Evolutionary conservation across 2,888 invertebrate species (phyloP), one percentile per base, ranked within the genome.

Genomic region (Steinernema hermaphroditum): DNA sequence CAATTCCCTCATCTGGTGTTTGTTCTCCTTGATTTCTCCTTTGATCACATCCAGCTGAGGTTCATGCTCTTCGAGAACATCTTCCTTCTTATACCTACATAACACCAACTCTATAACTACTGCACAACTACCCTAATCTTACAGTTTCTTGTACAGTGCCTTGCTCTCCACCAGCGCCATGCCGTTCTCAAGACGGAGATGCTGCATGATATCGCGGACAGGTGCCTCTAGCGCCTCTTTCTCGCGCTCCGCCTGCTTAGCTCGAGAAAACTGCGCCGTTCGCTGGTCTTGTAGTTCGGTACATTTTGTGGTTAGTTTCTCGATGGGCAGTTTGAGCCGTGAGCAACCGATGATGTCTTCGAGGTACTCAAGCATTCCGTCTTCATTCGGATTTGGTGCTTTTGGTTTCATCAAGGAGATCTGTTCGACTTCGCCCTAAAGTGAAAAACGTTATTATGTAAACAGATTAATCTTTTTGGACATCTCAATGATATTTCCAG

Each of bases 401-500:
- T 95, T 98, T 0, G 96, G 93, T 87, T 96, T 97, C 97, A 98
- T 97, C 92, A 97, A 91, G 0, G 98, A 92, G 82, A 98, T 98
- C 87, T 96, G 95, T 89, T 99, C 98, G 0, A 99, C 97, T 90
- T 98, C 98, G 57, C 98, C 98, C 93, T 96, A 43, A 8, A 70
- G 27, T 8, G 41, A 78, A 68, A 69, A 49, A 74, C 14, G 49
- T 1, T 19, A 46, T 24, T 8, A 27, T 41, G 2, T 27, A 49
- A 29, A 32, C n/a, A n/a, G n/a, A n/a, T n/a, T n/a, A n/a, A n/a
- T n/a, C n/a, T n/a, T n/a, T n/a, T n/a, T n/a, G n/a, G n/a, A n/a
- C n/a, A n/a, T n/a, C n/a, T n/a, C n/a, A n/a, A n/a, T n/a, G n/a
- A n/a, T n/a, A n/a, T n/a, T n/a, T n/a, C n/a, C n/a, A n/a, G n/a